Base-by-base conservation (phyloP, 1,140 invertebrate species). In the Lasioglossum albipes region DNA sequence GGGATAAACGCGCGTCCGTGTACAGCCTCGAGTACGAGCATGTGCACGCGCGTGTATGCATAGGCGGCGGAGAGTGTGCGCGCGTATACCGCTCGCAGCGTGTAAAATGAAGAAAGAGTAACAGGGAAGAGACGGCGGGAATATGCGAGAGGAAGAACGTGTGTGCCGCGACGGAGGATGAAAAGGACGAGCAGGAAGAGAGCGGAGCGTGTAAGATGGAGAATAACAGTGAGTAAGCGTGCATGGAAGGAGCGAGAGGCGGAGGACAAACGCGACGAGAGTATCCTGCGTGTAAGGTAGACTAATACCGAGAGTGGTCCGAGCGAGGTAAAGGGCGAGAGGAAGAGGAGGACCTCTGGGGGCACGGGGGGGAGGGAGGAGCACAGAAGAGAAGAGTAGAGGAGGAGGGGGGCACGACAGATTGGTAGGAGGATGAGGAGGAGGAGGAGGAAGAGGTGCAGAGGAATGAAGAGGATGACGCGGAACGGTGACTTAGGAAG, bases 61-160 rank as follows among this genome's bases (percentile, higher is more conserved):
- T 13, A 1, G 36, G 36, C 36, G 36, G 36, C 36, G 36, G 36
- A 36, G 16, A 13, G 49, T 52, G 16, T 16, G 7, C n/a, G 57
- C n/a, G 57, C 45, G 45, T 49, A 49, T 13, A 49, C 45, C 2
- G 45, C 57, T 22, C 59, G 59, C 59, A 27, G 59, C 59, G 49
- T 49, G 61, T 59, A 85, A 84, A 85, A 81, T 64, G 82, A 82
- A 79, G 79, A 87, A 84, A 82, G 79, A 82, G 73, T 54, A 54
- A 79, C 62, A 70, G 70, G 72, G 74, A 57, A 72, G 79, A 70
- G 49, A 0, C 76, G 71, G 59, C 27, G 31, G 16, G 76, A 49
- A 18, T 20, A 16, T 12, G 68, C 22, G 22, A 66, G 27, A 52
- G 52, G 54, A 64, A 45, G 41, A 64, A 9, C 66, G 20, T 20